Evolutionary conservation across 2,797 vertebrate species (phyloP).

Genomic region (Ptychobarbus kaznakovi): DNA sequence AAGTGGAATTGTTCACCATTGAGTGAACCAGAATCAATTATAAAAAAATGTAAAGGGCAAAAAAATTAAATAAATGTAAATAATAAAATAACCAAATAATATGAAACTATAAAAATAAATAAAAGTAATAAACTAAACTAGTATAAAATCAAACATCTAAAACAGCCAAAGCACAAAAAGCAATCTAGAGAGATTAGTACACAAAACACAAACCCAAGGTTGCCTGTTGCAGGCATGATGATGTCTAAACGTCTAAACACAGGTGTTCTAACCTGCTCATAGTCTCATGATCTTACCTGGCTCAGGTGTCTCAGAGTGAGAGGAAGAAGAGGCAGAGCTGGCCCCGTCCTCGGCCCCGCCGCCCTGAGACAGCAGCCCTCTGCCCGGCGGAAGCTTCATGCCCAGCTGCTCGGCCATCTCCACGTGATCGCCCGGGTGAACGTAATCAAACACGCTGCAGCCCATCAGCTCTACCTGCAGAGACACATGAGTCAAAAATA

Average conservation of each 20-base stretch:
- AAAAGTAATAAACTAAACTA: background rate
- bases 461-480: conserved; percentile 96
- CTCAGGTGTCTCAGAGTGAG: conserved; percentile 95
- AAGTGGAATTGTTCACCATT: background rate
- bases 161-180: background rate
- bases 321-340: conserved; percentile 96
- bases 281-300: conserved; percentile 85
- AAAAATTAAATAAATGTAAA: background rate
- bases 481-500: background rate
- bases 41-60: background rate
- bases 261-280: background rate
- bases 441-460: conserved; percentile 97
- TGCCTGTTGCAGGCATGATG: background rate
- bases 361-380: conserved; percentile 91
- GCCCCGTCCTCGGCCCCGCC: conserved; percentile 87
- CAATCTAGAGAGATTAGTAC: background rate
- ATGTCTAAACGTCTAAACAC: background rate
- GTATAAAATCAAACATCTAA: background rate
- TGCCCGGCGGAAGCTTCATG: conserved; percentile 96
- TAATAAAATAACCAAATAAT: background rate
- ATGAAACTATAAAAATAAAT: background rate
- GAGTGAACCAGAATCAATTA: background rate
- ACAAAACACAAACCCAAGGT: background rate
- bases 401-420: conserved; percentile 98
- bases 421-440: conserved; percentile 97